phyloP scores from a whole-genome alignment of 30 jellyfish, hydroid and myxozoan species.

The Cassiopea xamachana region DNA sequence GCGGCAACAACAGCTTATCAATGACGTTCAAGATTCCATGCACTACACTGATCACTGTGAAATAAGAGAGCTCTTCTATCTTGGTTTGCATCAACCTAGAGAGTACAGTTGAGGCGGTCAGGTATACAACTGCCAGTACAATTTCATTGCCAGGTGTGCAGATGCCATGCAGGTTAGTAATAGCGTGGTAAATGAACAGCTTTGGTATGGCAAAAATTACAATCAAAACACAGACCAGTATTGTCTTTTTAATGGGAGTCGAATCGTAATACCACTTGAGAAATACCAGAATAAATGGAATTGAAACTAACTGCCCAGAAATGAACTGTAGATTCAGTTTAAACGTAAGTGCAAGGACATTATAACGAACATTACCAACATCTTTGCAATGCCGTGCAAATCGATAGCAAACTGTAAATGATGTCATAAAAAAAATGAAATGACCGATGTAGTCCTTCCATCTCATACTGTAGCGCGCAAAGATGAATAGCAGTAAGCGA shows the following conservation, averaged over 20 bases:
- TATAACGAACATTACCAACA: not conserved
- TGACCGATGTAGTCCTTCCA: constrained; percentile 8
- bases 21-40: constrained; percentile 33
- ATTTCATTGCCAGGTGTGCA: not conserved
- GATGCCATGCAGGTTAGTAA: not conserved
- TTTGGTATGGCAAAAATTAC: constrained; percentile 33
- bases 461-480: not conserved
- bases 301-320: not conserved
- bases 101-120: not conserved
- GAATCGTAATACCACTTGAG: not conserved
- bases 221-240: constrained; percentile 6
- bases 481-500: constrained; percentile 10
- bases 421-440: not conserved
- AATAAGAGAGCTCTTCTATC: not conserved
- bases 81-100: constrained; percentile 33
- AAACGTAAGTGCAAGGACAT: not conserved
- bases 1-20: constrained; percentile 33
- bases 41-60: constrained; percentile 31
- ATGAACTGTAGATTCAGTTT: constrained; percentile 35
- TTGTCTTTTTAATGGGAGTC: not conserved
- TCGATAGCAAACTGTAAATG: not conserved
- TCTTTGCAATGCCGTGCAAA: not conserved
- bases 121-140: not conserved
- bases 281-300: constrained; percentile 1
- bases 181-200: not conserved